These are phyloP conservation scores for Argentina silus DNA, from an alignment of 2,797 vertebrate genomes.

Conservation along the genomic window DNA sequence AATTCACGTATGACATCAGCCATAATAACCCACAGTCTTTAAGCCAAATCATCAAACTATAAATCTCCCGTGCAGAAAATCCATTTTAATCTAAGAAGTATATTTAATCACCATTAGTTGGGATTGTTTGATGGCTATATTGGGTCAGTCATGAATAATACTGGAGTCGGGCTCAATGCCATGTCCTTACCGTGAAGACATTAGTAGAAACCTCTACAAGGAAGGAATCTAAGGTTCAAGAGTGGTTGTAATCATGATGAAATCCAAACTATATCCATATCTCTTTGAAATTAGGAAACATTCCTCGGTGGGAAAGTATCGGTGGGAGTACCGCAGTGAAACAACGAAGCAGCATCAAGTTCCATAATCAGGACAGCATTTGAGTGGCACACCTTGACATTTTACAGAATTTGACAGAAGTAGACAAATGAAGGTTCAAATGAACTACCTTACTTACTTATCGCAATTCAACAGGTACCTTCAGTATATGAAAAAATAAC, in stretches of 20 bases:
- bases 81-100: constrained; percentile 29
- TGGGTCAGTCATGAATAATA: constrained; percentile 17
- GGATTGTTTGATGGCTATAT: constrained; percentile 21
- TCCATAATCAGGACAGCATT: no score
- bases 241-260: not conserved
- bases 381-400: no score
- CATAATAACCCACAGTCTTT: constrained; percentile 9
- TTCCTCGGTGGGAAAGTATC: no score
- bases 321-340: no score
- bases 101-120: constrained; percentile 22
- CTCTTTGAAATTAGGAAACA: not conserved
- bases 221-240: not conserved
- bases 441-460: not conserved
- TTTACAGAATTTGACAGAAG: no score
- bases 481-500: not conserved
- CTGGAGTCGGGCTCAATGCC: constrained; percentile 11
- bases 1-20: not conserved
- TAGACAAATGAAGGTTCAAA: not conserved
- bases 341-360: no score
- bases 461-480: constrained; percentile 4
- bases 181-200: not conserved
- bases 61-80: constrained; percentile 16
- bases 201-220: constrained; percentile 2
- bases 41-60: constrained; percentile 22
- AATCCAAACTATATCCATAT: not conserved